Conservation (phyloP, 2,113 vertebrate species). For the Ailurus styani region DNA sequence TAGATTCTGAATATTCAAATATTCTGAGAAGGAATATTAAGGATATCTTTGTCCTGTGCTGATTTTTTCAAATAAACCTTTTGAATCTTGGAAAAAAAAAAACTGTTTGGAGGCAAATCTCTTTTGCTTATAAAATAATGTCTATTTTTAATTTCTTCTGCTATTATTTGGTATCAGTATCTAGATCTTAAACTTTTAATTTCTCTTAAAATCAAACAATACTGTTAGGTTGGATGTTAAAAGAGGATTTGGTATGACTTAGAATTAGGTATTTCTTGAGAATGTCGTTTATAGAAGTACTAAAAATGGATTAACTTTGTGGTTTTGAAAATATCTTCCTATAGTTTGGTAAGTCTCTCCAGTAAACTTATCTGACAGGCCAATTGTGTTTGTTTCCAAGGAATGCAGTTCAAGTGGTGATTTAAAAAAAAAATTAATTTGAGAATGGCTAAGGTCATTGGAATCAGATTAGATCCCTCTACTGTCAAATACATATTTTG, state of each 20-base stretch:
- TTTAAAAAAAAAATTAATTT: not conserved
- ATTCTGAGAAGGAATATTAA: conserved; percentile 59
- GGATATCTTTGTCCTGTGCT: conserved; percentile 64
- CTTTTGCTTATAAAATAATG: conserved; percentile 51
- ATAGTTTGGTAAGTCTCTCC: not conserved
- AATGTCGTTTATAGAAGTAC: not conserved
- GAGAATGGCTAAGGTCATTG: not conserved
- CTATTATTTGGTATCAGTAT: not conserved
- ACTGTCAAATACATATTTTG: not conserved
- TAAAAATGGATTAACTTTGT: not conserved
- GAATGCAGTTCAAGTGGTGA: not conserved
- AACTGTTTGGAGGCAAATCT: conserved; percentile 69
- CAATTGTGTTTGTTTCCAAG: not conserved
- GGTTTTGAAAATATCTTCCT: not conserved
- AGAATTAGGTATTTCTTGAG: not conserved
- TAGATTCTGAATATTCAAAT: conserved; percentile 63
- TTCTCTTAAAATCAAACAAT: not conserved
- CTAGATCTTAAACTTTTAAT: not conserved
- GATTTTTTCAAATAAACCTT: conserved; percentile 74
- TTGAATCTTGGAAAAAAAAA: conserved; percentile 43
- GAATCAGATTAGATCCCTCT: not conserved
- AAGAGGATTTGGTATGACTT: not conserved
- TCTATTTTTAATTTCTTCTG: conserved; percentile 30
- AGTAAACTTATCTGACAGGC: not conserved
- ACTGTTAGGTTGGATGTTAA: not conserved